Evolutionary conservation across 2,797 vertebrate genomes (phyloP).

Genomic region (Eulemur rubriventer): DNA sequence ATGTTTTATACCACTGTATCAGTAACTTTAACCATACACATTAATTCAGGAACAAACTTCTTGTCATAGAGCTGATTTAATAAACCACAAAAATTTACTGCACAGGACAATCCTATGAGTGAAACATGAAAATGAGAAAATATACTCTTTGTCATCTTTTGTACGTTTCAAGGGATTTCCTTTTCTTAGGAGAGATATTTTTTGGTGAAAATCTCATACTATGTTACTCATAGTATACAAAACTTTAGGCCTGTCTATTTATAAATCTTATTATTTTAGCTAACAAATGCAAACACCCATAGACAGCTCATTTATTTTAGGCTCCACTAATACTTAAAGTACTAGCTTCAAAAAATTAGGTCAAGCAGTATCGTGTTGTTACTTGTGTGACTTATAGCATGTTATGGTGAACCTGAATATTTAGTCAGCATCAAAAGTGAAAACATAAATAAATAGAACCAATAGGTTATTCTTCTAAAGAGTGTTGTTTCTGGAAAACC

Average conservation of each 20-base stretch:
- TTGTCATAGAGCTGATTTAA: neutral
- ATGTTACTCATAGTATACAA: neutral
- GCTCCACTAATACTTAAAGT: neutral
- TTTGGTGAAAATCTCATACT: neutral
- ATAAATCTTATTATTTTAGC: neutral
- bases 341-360: neutral
- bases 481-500: slow-evolving; percentile 52
- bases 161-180: neutral
- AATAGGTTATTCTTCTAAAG: slow-evolving; percentile 5
- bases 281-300: neutral
- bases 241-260: neutral
- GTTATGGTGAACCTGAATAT: neutral
- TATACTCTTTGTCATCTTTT: neutral
- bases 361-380: neutral
- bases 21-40: neutral
- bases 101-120: neutral
- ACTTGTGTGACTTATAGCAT: neutral
- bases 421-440: slow-evolving; percentile 22
- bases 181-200: neutral
- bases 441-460: neutral
- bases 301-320: neutral
- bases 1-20: neutral
- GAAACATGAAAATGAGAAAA: neutral
- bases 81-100: neutral
- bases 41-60: neutral